Evolutionary conservation across 2,888 invertebrate species (phyloP), one percentile per base, ranked within the genome.

Genomic region (Ophion ventricosus): DNA sequence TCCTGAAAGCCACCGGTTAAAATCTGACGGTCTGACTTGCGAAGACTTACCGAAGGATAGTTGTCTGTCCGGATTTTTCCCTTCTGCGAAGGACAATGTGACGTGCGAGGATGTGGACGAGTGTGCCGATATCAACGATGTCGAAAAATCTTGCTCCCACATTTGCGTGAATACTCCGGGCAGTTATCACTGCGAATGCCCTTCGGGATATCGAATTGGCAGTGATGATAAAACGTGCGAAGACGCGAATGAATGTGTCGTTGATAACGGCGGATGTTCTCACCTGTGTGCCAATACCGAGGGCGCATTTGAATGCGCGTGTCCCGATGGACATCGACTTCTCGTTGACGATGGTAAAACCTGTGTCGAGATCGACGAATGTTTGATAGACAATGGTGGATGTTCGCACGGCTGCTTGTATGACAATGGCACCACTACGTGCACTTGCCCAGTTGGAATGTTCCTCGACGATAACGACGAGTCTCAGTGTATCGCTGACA

Each of bases 91-190:
- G 10, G 89, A 90, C 69, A 83, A 86, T n/a, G 83, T 40, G n/a
- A 89, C 86, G 3, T 91, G 91, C 76, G 91, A 92, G 81, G 95
- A 95, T 85, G 89, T 94, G 3, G 94, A 95, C 86, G 95, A 95
- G 87, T 95, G 95, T 66, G 88, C 90, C 0, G 89, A 90, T 20
- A 57, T 26, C 23, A 91, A 92, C 10, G 92, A 92, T 82, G 86
- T 87, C 35, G 90, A 86, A 43, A 91, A 92, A 72, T 87, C 83
- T 23, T 92, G 92, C 88, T 88, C 92, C 84, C 88, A 93, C 82
- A 90, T 92, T 84, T 97, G 96, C 90, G 93, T 95, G 61, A 96
- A 96, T 89, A 94, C 94, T 0, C 90, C 93, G 11, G 96, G 96
- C 20, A 95, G 95, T 26, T 96, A 94, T 89, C 91, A 92, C 54